Evolutionary conservation across 2,888 invertebrate genomes (phyloP).

Genomic region (Mythimna lalbum): DNA sequence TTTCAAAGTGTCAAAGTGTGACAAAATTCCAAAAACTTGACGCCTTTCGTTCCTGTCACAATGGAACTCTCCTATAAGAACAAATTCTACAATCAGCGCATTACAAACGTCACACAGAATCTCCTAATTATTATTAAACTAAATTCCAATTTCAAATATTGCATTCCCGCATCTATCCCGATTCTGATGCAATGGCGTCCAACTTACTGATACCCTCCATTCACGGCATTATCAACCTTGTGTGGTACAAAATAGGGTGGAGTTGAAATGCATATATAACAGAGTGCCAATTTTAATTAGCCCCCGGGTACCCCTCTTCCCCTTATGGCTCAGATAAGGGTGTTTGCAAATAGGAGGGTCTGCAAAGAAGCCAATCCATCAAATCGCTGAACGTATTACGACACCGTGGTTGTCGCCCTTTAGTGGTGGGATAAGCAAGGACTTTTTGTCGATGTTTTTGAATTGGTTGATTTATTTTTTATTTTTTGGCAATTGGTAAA

Average conservation of each 20-base stretch:
- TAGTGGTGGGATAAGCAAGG: slow-evolving; percentile 69
- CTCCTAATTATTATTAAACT: slow-evolving; percentile 66
- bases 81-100: slow-evolving; percentile 41
- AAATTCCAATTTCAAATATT: slow-evolving; percentile 69
- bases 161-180: slow-evolving; percentile 66
- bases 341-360: slow-evolving; percentile 90
- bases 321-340: slow-evolving; percentile 83
- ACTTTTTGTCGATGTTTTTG: slow-evolving; percentile 54
- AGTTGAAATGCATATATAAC: slow-evolving; percentile 59
- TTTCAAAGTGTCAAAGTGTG: background rate
- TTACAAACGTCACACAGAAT: slow-evolving; percentile 52
- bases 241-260: slow-evolving; percentile 55
- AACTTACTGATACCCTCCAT: background rate
- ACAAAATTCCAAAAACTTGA: slow-evolving; percentile 7
- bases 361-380: slow-evolving; percentile 91
- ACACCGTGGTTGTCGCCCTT: slow-evolving; percentile 84
- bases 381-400: slow-evolving; percentile 89
- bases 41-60: background rate
- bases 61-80: background rate
- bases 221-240: slow-evolving; percentile 65
- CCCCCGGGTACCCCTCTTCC: slow-evolving; percentile 71
- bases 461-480: background rate
- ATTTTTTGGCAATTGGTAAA: background rate
- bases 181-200: slow-evolving; percentile 57
- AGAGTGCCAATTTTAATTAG: slow-evolving; percentile 89